Evolutionary conservation across 1,140 invertebrate species (phyloP).

Genomic region (Camponotus floridanus): DNA sequence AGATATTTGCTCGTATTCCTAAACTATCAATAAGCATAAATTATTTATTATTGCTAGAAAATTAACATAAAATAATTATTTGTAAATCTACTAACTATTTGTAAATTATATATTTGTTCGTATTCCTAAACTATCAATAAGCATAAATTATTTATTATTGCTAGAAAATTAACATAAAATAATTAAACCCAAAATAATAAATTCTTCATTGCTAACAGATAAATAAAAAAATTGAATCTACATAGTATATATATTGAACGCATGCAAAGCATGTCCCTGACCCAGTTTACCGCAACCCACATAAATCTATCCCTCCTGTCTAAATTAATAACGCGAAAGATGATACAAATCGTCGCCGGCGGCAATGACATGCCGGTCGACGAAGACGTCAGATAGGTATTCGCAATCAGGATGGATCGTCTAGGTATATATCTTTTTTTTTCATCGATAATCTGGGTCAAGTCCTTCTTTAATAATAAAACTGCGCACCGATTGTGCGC

Average conservation of each 20-base stretch:
- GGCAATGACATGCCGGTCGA: conserved; percentile 43
- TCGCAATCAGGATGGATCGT: conserved; percentile 65
- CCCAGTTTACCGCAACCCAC: conserved; percentile 66
- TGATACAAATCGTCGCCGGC: conserved; percentile 61
- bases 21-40: too few relatives aligned
- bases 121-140: not conserved
- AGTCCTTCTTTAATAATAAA: conserved; percentile 72
- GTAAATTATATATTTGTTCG: too few relatives aligned
- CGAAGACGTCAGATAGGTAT: conserved; percentile 58
- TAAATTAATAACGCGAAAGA: conserved; percentile 73
- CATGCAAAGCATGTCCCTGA: conserved; percentile 66
- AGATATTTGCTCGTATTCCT: too few relatives aligned
- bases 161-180: not conserved
- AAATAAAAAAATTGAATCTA: conserved; percentile 1
- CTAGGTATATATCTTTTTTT: conserved; percentile 46
- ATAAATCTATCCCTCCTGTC: conserved; percentile 70
- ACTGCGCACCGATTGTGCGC: conserved; percentile 57
- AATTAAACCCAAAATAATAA: not conserved
- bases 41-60: too few relatives aligned
- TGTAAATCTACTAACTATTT: too few relatives aligned
- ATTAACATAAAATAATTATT: too few relatives aligned
- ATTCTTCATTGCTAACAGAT: not conserved
- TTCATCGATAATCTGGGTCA: conserved; percentile 69
- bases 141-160: not conserved
- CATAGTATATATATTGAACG: not conserved